These are phyloP conservation scores for Atrichornis clamosus DNA, from an alignment of 2,113 vertebrate genomes.

Conservation along the genomic window DNA sequence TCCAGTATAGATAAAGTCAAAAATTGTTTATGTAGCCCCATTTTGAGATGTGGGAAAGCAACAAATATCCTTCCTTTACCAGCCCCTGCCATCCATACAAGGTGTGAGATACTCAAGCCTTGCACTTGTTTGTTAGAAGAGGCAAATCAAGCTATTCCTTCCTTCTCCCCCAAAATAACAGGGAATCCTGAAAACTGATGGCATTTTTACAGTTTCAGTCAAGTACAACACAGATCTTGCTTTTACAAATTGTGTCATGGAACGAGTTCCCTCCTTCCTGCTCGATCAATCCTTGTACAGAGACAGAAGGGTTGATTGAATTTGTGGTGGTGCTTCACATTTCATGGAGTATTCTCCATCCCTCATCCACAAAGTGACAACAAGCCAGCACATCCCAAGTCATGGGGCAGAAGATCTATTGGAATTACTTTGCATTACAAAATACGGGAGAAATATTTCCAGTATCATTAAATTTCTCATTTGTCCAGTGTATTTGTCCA, in stretches of 20 bases:
- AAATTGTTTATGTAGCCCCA: not conserved
- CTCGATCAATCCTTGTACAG: not conserved
- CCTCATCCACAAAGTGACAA: not conserved
- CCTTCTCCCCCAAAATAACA: not conserved
- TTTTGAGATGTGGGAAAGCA: not conserved
- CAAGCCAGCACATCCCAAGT: not conserved
- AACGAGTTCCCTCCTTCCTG: not conserved
- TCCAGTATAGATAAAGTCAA: not conserved
- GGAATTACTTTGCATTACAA: conserved; percentile 3
- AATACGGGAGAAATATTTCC: conserved; percentile 24
- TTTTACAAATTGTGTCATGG: not conserved
- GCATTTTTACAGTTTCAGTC: not conserved
- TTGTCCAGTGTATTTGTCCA: conserved; percentile 8
- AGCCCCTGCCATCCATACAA: not conserved
- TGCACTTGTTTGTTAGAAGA: not conserved
- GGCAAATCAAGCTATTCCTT: not conserved
- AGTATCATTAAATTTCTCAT: conserved; percentile 51
- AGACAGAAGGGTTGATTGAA: not conserved
- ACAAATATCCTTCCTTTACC: not conserved
- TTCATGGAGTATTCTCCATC: not conserved
- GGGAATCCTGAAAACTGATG: not conserved
- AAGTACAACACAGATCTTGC: not conserved
- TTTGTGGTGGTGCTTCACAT: not conserved
- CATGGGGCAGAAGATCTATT: not conserved
- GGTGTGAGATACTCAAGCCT: not conserved